Evolutionary conservation across 1,140 invertebrate species (phyloP).

Genomic region (Calliopsis andreniformis): DNA sequence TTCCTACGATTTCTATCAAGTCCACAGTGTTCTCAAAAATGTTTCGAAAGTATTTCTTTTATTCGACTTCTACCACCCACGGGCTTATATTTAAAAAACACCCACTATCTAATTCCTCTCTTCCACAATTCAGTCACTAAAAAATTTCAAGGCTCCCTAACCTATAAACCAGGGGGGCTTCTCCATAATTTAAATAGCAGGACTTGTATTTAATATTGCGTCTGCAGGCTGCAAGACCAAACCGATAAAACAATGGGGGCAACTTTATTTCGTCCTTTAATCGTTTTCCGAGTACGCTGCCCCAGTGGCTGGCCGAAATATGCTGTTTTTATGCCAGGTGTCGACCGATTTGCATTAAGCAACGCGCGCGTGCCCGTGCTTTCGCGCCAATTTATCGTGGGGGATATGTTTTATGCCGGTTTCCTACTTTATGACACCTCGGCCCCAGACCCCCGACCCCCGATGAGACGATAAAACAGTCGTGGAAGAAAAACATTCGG

Average conservation of each 20-base stretch:
- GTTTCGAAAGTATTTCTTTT: too few relatives aligned
- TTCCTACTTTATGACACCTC: constrained; percentile 42
- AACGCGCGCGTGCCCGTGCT: constrained; percentile 28
- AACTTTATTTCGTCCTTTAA: constrained; percentile 3
- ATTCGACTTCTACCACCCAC: too few relatives aligned
- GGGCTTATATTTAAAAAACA: too few relatives aligned
- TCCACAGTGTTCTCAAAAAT: too few relatives aligned
- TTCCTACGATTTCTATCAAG: too few relatives aligned
- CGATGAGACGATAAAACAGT: constrained; percentile 58
- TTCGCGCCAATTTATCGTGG: constrained; percentile 57
- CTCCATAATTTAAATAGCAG: too few relatives aligned
- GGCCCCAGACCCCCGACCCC: neutral
- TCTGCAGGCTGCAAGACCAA: too few relatives aligned
- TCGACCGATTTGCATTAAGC: constrained; percentile 63
- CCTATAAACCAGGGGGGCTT: too few relatives aligned
- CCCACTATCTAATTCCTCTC: too few relatives aligned
- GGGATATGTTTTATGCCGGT: constrained; percentile 60
- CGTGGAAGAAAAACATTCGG: constrained; percentile 23
- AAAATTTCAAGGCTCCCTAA: too few relatives aligned
- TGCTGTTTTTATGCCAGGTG: constrained; percentile 30
- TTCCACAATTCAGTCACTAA: too few relatives aligned
- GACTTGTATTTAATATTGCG: too few relatives aligned
- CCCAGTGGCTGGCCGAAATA: neutral
- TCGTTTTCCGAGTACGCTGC: neutral
- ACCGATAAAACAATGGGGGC: neutral